Evolutionary conservation across 2,113 vertebrate species (phyloP).

Genomic region (Psilopogon haemacephalus): DNA sequence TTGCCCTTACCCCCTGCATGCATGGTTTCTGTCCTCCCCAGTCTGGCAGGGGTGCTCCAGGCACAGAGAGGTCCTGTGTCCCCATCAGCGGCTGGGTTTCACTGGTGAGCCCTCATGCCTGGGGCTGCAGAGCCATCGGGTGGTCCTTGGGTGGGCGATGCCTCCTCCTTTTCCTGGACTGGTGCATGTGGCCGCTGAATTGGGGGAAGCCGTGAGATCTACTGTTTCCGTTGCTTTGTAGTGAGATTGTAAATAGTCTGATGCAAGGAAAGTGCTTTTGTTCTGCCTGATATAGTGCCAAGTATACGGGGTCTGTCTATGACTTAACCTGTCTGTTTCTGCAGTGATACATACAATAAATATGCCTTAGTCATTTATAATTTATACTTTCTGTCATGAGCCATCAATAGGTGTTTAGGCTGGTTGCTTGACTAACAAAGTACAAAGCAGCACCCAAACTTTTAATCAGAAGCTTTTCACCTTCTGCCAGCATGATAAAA

Average conservation of each 20-base stretch:
- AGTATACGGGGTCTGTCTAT: neutral
- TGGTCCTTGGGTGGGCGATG: neutral
- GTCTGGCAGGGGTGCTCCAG: accelerated
- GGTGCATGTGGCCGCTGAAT: accelerated
- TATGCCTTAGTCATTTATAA: neutral
- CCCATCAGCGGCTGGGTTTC: accelerated
- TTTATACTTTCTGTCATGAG: neutral
- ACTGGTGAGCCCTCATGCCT: accelerated
- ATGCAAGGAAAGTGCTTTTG: neutral
- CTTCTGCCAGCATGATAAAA: neutral
- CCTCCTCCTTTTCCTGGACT: neutral
- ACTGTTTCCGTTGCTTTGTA: neutral
- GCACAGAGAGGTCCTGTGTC: accelerated
- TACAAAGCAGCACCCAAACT: neutral
- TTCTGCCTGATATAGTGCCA: neutral
- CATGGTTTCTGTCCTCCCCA: accelerated
- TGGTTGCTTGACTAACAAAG: neutral
- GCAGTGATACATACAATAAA: neutral
- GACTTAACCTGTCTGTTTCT: neutral
- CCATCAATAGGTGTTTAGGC: neutral
- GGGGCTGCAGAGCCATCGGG: accelerated
- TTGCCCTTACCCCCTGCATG: neutral
- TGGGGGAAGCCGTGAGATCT: neutral
- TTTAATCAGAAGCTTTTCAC: neutral
- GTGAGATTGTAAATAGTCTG: neutral